A percentile compares a stretch with the other conserved stretches of the same genome.
Conservation (phyloP, 2,888 invertebrate genomes). For the Oasisia sp. region DNA sequence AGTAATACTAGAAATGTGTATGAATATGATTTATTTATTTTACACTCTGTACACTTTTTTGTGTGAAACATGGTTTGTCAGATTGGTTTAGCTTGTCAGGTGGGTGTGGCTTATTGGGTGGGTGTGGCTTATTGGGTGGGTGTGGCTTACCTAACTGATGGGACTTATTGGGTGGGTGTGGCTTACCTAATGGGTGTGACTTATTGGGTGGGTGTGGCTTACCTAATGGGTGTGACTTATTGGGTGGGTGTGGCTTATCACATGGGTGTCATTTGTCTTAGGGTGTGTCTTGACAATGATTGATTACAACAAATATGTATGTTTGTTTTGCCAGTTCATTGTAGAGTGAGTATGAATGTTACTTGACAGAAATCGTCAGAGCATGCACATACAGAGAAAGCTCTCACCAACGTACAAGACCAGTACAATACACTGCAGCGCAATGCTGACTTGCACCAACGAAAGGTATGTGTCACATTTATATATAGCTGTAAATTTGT, state of each 20-base stretch:
- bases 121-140: no score
- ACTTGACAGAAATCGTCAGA: conserved; percentile 1
- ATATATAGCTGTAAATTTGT: no score
- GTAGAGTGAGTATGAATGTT: background rate
- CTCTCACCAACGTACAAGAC: background rate
- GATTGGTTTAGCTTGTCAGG: background rate
- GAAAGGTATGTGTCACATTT: background rate
- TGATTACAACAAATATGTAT: background rate
- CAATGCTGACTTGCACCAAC: background rate
- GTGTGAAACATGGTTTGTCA: no score
- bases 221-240: no score
- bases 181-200: background rate
- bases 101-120: background rate
- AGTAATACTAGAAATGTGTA: background rate
- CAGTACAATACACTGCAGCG: background rate
- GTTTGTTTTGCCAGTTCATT: background rate
- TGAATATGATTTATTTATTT: background rate
- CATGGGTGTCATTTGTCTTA: background rate
- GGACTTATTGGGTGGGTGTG: background rate
- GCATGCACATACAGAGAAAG: background rate
- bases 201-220: background rate
- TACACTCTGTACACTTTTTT: no score
- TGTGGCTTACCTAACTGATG: no score
- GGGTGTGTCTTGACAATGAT: background rate
- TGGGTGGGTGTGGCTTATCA: background rate